A percentile compares a stretch with the other conserved stretches of the same genome.
These are phyloP conservation scores for Kryphioiulus occultus DNA, from an alignment of 2,888 invertebrate species.

Conservation along the genomic window DNA sequence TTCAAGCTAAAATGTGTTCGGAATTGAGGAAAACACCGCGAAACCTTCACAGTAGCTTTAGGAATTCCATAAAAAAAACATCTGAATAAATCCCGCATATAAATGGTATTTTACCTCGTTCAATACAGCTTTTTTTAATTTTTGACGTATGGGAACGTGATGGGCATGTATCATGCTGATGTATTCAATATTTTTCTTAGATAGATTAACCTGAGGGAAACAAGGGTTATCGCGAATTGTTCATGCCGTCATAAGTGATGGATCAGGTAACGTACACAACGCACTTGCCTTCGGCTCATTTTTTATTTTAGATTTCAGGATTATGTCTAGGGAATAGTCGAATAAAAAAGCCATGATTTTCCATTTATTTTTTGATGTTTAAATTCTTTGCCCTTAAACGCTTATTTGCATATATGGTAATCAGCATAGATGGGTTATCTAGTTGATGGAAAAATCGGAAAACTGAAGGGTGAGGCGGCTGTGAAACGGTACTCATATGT, in stretches of 20 bases:
- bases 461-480: not conserved
- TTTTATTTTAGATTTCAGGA: not conserved
- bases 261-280: not conserved
- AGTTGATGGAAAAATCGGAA: not conserved
- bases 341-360: conserved; percentile 39
- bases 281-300: not conserved
- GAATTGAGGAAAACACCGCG: not conserved
- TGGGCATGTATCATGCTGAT: conserved; percentile 38
- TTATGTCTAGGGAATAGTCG: not conserved
- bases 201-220: conserved; percentile 36
- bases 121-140: not conserved
- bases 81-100: not conserved
- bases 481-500: not conserved
- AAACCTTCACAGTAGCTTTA: not conserved
- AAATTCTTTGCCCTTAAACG: conserved; percentile 9
- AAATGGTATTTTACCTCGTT: not conserved
- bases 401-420: conserved; percentile 20
- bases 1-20: conserved; percentile 9
- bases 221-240: conserved; percentile 22
- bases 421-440: not conserved
- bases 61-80: not conserved
- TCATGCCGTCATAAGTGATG: conserved; percentile 36
- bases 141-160: not conserved
- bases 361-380: conserved; percentile 19
- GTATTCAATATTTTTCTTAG: conserved; percentile 32